Evolutionary conservation across 2,888 invertebrate species (phyloP).

Genomic region (Plagiodera versicolora): DNA sequence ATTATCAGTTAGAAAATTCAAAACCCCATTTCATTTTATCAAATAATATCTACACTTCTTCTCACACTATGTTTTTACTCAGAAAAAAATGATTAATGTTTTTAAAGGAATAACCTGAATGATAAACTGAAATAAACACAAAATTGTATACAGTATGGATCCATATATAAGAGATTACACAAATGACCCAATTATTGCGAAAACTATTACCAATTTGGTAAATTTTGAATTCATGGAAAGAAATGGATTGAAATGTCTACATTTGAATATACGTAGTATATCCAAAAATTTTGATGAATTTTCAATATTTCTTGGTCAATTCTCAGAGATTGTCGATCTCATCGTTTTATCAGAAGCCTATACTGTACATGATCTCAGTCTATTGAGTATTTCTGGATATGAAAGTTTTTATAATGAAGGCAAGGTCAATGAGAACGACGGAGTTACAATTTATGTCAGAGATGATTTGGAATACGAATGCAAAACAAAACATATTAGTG

Average conservation of each 20-base stretch:
- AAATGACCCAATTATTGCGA: constrained; percentile 2
- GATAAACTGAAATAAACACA: not conserved
- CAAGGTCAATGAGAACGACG: constrained; percentile 6
- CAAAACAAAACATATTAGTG: constrained; percentile 1
- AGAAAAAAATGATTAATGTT: too few species aligned
- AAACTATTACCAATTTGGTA: not conserved
- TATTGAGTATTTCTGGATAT: constrained; percentile 1
- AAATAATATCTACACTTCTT: too few species aligned
- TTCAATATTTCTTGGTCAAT: not conserved
- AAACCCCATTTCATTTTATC: too few species aligned
- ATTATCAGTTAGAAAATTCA: too few species aligned
- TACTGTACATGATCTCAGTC: not conserved
- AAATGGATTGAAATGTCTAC: not conserved
- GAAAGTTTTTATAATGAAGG: constrained; percentile 3
- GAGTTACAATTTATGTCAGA: not conserved
- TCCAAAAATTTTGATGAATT: constrained; percentile 7
- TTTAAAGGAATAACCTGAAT: not conserved
- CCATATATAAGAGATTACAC: constrained; percentile 1
- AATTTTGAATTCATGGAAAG: not conserved
- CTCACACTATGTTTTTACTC: too few species aligned
- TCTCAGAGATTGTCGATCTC: not conserved
- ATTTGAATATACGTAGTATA: constrained; percentile 4
- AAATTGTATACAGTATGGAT: not conserved
- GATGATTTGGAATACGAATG: not conserved
- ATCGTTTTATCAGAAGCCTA: constrained; percentile 2